Percentiles rank a stretch among this genome's conserved stretches.
Evolutionary conservation across 2,888 invertebrate species (phyloP).

Genomic region (Xanthia icteritia): DNA sequence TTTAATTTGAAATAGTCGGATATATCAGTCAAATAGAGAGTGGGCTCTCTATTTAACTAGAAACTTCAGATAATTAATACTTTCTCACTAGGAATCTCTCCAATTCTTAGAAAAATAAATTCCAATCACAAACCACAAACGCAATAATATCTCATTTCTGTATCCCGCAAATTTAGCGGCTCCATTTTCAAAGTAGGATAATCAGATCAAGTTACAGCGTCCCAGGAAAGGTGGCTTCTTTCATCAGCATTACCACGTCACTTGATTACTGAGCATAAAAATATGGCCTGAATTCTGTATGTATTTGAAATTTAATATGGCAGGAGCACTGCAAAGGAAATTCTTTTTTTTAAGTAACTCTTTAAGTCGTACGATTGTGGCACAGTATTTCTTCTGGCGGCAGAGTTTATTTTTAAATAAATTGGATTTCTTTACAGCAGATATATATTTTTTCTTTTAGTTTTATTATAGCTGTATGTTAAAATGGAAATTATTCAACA

Average conservation of each 20-base stretch:
- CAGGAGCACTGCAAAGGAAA: constrained; percentile 10
- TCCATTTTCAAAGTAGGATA: constrained; percentile 45
- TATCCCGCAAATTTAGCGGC: constrained; percentile 41
- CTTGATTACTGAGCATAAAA: constrained; percentile 55
- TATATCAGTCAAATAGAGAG: too few species aligned
- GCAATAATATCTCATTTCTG: not conserved
- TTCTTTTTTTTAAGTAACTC: constrained; percentile 4
- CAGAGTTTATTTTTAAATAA: not conserved
- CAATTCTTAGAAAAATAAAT: constrained; percentile 1
- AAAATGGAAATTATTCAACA: not conserved
- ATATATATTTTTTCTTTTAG: too few species aligned
- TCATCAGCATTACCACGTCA: constrained; percentile 58
- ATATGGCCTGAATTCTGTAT: constrained; percentile 28
- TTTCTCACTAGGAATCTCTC: not conserved
- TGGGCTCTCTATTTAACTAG: not conserved
- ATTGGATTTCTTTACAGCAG: not conserved
- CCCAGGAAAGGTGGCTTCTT: constrained; percentile 58
- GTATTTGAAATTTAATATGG: constrained; percentile 48
- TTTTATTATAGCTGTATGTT: not conserved
- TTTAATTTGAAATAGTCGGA: too few species aligned
- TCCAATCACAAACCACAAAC: not conserved
- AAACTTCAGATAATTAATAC: not conserved
- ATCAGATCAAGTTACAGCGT: constrained; percentile 58
- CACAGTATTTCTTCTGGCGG: not conserved
- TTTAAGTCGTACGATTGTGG: not conserved